Evolutionary conservation across 2,113 vertebrate genomes (phyloP), one percentile per base, ranked within the genome.

Genomic region (Gavialis gangeticus): DNA sequence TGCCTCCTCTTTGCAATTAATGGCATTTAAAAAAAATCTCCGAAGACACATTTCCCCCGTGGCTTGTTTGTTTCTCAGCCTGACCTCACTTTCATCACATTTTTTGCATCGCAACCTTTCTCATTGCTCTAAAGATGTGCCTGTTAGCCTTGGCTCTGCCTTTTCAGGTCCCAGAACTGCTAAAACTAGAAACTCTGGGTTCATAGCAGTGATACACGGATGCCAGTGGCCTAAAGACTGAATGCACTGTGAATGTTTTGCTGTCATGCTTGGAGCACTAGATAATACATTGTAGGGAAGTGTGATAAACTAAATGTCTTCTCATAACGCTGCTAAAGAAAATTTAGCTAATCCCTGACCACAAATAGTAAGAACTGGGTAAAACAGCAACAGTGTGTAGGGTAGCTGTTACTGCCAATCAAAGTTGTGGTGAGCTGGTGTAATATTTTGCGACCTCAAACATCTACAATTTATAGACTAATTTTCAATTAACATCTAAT

Each of bases 131-230:
- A 63, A 63, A 63, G 27, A 63, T 87, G 78, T 89, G 16, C 4
- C 18, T 85, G 21, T 54, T 25, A 84, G 64, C 37, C 12, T 88
- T 64, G 67, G 0, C 3, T 69, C 57, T 78, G 58, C 62, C 27
- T 1, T 58, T 87, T 60, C 58, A 27, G 46, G 71, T 85, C 71
- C 56, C 64, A 27, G 56, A 89, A 22, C n/a, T 85, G 63, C 15
- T 28, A 54, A 27, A 15, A 17, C 80, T 83, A 28, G 62, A 10
- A 67, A 75, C 18, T 0, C 0, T 67, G 62, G 16, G 4, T 1
- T 57, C 0, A 0, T 25, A 79, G 69, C 25, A 2, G 12, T 76
- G 57, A 17, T 27, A 79, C 30, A 28, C 71, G 58, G 67, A 30
- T 78, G 7, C 3, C 0, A 1, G 27, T 58, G 63, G 24, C 24